Evolutionary conservation across 2,797 vertebrate genomes (phyloP), one percentile per base, ranked within the genome.

Genomic region (Tapirus indicus): DNA sequence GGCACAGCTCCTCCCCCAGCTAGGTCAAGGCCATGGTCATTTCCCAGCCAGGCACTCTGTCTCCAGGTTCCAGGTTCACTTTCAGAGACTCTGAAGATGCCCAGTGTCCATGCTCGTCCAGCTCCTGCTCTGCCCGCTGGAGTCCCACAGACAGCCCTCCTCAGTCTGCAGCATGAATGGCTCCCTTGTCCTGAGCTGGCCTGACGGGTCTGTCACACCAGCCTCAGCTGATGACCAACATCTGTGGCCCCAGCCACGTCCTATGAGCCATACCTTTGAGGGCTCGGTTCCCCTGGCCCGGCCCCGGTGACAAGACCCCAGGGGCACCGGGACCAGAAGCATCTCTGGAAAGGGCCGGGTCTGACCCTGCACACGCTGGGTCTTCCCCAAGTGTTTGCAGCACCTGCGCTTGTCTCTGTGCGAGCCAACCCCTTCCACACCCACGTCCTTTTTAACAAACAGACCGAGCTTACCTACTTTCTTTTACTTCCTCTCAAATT

Each of bases 351-450:
- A 11, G 49, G n/a, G 8, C 20, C 18, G 3, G 47, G 23, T 71
- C 13, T 84, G 17, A 35, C 8, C n/a, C 5, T 5, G 23, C 6
- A 7, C 35, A n/a, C 10, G 1, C 25, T 2, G 4, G 44, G 32
- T 18, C 47, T 62, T 18, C 58, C 9, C 29, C 1, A 58, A 23
- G 32, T 4, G 5, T n/a, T 49, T 25, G 29, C 17, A 11, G 32
- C 0, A 23, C 23, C 29, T 7, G 16, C 41, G 0, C 3, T 2
- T 18, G 14, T 32, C 17, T 6, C 25, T 0, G 21, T 18, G 16
- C 17, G 7, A 3, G 9, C 20, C 20, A 2, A 29, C 21, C 21
- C 0, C 0, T 27, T 47, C 29, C 29, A 5, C 11, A 4, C 20
- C 0, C 12, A 1, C 25, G 1, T 49, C 83, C 35, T 18, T n/a